phyloP scores from a whole-genome alignment of 2,888 invertebrate genomes.

The Theristus sp. region DNA sequence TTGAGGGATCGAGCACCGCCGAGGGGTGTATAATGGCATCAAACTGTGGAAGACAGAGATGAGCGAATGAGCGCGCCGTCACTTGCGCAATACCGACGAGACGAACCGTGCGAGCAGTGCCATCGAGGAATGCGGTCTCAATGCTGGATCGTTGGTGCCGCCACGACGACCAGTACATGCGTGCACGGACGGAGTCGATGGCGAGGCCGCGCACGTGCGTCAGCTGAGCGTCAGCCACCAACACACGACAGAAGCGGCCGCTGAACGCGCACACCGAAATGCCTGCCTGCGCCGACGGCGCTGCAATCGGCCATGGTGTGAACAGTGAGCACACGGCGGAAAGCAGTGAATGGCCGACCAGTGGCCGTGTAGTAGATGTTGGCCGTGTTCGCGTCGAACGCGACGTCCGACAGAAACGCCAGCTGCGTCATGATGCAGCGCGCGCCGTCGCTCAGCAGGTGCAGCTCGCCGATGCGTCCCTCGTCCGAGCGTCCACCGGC shows the following conservation, averaged over 20 bases:
- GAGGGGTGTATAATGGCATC: no score
- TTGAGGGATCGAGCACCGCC: no score
- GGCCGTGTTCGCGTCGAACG: slow-evolving; percentile 14
- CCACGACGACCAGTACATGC: slow-evolving; percentile 14
- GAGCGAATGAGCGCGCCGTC: no score
- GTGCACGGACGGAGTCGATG: slow-evolving; percentile 12
- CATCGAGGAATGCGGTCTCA: background rate
- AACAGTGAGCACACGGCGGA: no score
- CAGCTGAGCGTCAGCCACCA: slow-evolving; percentile 5
- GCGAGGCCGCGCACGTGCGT: slow-evolving; percentile 10
- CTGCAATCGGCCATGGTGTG: background rate
- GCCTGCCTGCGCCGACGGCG: slow-evolving; percentile 6
- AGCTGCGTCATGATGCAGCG: slow-evolving; percentile 9
- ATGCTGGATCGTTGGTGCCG: background rate
- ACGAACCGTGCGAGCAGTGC: background rate
- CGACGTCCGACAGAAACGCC: slow-evolving; percentile 11
- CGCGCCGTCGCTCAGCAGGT: background rate
- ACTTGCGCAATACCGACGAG: no score
- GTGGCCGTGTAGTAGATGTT: slow-evolving; percentile 13
- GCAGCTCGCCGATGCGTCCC: no score
- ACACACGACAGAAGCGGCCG: slow-evolving; percentile 13
- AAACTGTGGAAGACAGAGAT: no score
- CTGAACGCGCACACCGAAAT: slow-evolving; percentile 11
- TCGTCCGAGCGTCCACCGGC: no score
- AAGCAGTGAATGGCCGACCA: no score